Conservation (phyloP, 2,888 invertebrate genomes). For the Cecidostiba fungosa region DNA sequence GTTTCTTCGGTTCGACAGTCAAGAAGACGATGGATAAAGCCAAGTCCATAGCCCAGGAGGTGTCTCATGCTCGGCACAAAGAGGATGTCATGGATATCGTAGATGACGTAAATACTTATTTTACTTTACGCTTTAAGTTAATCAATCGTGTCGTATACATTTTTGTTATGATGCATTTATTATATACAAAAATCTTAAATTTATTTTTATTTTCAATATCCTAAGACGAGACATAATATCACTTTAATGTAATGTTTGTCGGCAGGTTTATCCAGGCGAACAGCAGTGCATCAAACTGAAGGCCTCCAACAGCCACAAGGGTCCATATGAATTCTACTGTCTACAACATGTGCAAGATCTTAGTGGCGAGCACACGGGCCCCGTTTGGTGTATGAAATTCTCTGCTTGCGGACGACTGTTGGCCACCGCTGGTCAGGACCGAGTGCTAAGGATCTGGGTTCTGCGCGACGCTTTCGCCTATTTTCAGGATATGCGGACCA, state of each 20-base stretch:
- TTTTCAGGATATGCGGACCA: conserved; percentile 98
- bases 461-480: conserved; percentile 93
- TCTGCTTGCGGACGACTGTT: conserved; percentile 96
- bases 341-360: conserved; percentile 94
- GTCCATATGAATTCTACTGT: conserved; percentile 97
- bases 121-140: neutral
- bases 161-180: too few relatives aligned
- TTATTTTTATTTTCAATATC: too few relatives aligned
- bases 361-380: conserved; percentile 92
- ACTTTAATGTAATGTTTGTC: too few relatives aligned
- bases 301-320: conserved; percentile 97
- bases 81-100: conserved; percentile 93
- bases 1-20: conserved; percentile 93
- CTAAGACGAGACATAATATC: too few relatives aligned
- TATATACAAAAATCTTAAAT: too few relatives aligned
- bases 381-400: conserved; percentile 99
- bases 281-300: conserved; percentile 92
- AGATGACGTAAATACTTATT: conserved; percentile 83
- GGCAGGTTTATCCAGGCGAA: conserved; percentile 85
- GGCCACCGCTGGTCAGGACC: conserved; percentile 98
- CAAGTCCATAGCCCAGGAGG: conserved; percentile 93
- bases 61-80: conserved; percentile 92
- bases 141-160: too few relatives aligned
- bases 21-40: conserved; percentile 96
- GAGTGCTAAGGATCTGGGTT: conserved; percentile 96